These are phyloP conservation scores for Galeopsomyia nigrocyanea DNA, from an alignment of 2,888 invertebrate genomes.

Conservation along the genomic window DNA sequence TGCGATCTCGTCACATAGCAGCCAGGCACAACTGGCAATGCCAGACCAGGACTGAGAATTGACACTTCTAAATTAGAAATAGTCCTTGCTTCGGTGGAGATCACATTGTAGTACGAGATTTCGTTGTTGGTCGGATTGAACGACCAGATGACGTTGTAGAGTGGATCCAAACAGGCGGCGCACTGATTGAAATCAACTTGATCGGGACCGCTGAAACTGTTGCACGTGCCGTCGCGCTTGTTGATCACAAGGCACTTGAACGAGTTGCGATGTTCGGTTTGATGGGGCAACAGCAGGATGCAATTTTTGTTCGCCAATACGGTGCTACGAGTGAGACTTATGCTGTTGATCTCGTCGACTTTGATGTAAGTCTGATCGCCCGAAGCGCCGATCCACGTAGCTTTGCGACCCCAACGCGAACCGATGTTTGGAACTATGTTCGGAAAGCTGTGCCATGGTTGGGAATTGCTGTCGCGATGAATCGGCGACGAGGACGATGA, in stretches of 20 bases:
- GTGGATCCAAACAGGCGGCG: constrained; percentile 88
- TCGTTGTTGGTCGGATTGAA: constrained; percentile 79
- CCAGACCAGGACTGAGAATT: constrained; percentile 84
- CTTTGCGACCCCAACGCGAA: constrained; percentile 86
- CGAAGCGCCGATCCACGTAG: constrained; percentile 95
- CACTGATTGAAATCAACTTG: constrained; percentile 88
- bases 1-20: constrained; percentile 85
- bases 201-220: constrained; percentile 84
- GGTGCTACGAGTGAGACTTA: constrained; percentile 87
- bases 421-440: constrained; percentile 86
- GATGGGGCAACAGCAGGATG: constrained; percentile 80
- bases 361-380: constrained; percentile 96
- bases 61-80: constrained; percentile 70
- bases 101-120: constrained; percentile 85
- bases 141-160: constrained; percentile 95
- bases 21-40: constrained; percentile 80
- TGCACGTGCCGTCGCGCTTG: constrained; percentile 89
- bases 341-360: constrained; percentile 92
- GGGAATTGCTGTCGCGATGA: constrained; percentile 65
- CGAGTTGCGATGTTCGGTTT: constrained; percentile 78
- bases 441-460: constrained; percentile 82
- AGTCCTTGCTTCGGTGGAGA: constrained; percentile 79
- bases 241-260: constrained; percentile 92
- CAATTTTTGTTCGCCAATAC: constrained; percentile 89
- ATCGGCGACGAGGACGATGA: constrained; percentile 42